phyloP scores from a whole-genome alignment of 2,888 invertebrate genomes.

The Drosophila macrospina region DNA sequence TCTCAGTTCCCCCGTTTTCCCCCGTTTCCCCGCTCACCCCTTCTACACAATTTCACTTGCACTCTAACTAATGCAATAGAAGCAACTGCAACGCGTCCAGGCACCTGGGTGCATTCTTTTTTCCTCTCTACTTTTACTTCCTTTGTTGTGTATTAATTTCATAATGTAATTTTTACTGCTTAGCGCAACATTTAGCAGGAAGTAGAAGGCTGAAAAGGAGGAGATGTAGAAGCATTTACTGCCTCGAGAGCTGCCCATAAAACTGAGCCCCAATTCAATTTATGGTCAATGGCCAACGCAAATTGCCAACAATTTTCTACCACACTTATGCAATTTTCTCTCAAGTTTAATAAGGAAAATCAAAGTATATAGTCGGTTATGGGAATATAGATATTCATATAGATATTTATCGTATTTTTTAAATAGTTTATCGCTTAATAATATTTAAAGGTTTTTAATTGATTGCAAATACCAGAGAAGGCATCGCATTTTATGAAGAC shows the following conservation, averaged over 20 bases:
- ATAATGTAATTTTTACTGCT: constrained; percentile 68
- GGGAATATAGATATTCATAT: no score
- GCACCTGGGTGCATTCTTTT: constrained; percentile 22
- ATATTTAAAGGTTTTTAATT: no score
- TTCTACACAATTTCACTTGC: constrained; percentile 23
- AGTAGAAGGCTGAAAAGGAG: neutral
- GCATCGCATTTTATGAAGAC: no score
- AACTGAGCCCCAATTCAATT: constrained; percentile 47
- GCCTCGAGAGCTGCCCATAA: constrained; percentile 43
- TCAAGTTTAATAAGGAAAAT: constrained; percentile 2
- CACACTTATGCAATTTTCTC: constrained; percentile 26
- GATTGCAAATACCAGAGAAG: no score
- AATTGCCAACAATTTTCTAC: constrained; percentile 44
- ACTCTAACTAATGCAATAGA: constrained; percentile 60
- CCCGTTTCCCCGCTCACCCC: neutral
- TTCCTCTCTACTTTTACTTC: constrained; percentile 1
- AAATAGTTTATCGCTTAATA: no score
- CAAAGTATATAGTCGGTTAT: no score
- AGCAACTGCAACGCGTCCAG: constrained; percentile 32
- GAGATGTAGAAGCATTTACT: neutral
- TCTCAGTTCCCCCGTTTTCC: neutral
- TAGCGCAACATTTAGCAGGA: constrained; percentile 53
- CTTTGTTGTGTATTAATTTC: constrained; percentile 63
- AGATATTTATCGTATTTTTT: no score
- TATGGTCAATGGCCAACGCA: constrained; percentile 24